A percentile compares a stretch with the other conserved stretches of the same genome.
Conservation (phyloP, 2,113 vertebrate genomes). For the Apeltes quadracus region DNA sequence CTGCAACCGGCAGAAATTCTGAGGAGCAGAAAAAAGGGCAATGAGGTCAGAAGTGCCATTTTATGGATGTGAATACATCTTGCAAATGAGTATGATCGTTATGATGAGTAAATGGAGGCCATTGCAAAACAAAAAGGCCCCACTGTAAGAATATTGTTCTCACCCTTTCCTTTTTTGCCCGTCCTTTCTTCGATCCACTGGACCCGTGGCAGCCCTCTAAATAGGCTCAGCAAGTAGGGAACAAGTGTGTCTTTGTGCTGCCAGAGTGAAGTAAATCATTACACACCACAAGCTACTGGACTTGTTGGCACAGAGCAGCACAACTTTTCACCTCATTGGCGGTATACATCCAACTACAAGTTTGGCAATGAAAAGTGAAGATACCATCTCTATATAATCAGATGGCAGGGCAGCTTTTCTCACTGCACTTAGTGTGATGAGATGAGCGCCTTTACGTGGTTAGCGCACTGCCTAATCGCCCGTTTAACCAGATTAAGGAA, state of each 20-base stretch:
- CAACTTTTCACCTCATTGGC: conserved; percentile 5
- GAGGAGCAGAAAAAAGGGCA: conserved; percentile 24
- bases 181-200: conserved; percentile 96
- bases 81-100: neutral
- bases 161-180: conserved; percentile 90
- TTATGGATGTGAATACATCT: neutral
- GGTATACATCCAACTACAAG: neutral
- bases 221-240: conserved; percentile 90
- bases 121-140: conserved; percentile 28
- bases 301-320: neutral
- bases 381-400: conserved; percentile 7
- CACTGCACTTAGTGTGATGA: conserved; percentile 35
- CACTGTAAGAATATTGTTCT: conserved; percentile 62
- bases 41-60: neutral
- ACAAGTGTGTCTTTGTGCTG: conserved; percentile 94
- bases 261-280: conserved; percentile 59
- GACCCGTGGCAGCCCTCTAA: conserved; percentile 91
- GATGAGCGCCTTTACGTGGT: conserved; percentile 49
- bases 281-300: conserved; percentile 41
- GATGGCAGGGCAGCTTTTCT: neutral
- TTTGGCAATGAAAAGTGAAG: neutral
- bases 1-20: conserved; percentile 91
- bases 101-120: conserved; percentile 6
- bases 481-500: conserved; percentile 59
- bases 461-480: conserved; percentile 48